Base-by-base conservation (phyloP, 1,140 invertebrate species). In the Dendrolimus kikuchii region DNA sequence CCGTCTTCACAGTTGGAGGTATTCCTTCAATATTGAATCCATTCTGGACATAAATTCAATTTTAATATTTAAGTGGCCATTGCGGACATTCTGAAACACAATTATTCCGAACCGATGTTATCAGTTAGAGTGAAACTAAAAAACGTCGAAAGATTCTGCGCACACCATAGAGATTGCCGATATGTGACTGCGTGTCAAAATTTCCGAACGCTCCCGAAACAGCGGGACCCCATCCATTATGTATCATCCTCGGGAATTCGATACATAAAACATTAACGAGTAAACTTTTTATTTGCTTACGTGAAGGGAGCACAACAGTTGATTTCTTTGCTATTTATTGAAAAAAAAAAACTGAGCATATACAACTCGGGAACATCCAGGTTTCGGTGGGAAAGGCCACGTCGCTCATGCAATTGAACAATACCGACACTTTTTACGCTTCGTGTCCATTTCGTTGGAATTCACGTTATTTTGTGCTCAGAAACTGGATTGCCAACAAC, bases 231-330 rank as follows among this genome's bases (percentile, higher is more conserved):
- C 78, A 83, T 81, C 74, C 76, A 86, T 86, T 73, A 83, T 86
- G 78, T 75, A 83, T 78, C 60, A 69, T 57, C 64, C 60, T 66
- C 68, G 66, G 66, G 70, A 71, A 77, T 64, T 53, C 74, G 66
- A 83, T 86, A 80, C 73, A 86, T 86, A 75, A 83, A 78, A 82
- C 81, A 86, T 86, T 80, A 74, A 77, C 71, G 69, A 77, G 74
- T 76, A 74, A 66, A 44, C 74, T 86, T 86, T 86, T 83, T 86
- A 81, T 83, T 81, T 79, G 76, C 79, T 81, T 77, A 76, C 77
- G 74, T 43, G 8, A n/a, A 43, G 8, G 8, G 8, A 9, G 8
- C 42, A 63, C 55, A 58, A 65, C 60, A 66, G 57, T 64, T 62
- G 63, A 64, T 67, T 68, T 79, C 81, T 84, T 81, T 81, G 68